Evolutionary conservation across 2,888 invertebrate genomes (phyloP).

Genomic region (Acheta domesticus): DNA sequence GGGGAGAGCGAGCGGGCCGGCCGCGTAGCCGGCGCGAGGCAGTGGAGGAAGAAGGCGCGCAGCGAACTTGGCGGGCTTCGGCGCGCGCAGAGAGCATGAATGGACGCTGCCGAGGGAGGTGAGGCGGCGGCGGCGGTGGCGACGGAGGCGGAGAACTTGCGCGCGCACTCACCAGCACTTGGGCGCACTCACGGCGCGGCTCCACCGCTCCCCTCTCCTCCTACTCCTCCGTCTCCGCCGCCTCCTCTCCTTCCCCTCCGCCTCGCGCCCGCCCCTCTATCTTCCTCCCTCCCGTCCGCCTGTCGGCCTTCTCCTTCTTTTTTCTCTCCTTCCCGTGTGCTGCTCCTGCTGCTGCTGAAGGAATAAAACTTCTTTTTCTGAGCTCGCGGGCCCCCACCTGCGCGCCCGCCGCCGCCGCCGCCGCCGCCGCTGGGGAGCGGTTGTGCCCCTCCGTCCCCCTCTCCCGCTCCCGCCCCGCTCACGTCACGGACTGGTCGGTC

Average conservation of each 20-base stretch:
- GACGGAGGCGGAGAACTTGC: constrained; percentile 23
- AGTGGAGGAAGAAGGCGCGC: no score
- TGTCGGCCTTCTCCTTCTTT: neutral
- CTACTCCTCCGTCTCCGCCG: constrained; percentile 21
- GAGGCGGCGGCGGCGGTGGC: constrained; percentile 35
- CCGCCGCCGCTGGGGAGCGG: neutral
- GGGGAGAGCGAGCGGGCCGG: neutral
- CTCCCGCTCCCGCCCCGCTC: neutral
- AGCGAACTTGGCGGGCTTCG: no score
- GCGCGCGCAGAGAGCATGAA: constrained; percentile 31
- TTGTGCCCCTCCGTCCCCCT: neutral
- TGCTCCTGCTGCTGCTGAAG: neutral
- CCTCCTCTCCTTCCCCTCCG: neutral
- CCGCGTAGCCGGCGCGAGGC: no score
- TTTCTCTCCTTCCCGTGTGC: constrained; percentile 3
- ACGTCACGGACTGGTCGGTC: constrained; percentile 18
- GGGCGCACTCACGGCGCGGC: constrained; percentile 21
- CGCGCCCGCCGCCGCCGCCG: constrained; percentile 2
- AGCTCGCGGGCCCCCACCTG: constrained; percentile 7
- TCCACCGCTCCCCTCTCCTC: constrained; percentile 11
- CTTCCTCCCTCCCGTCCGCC: neutral
- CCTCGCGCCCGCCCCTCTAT: neutral
- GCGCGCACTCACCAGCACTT: constrained; percentile 11
- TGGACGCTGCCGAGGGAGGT: constrained; percentile 38
- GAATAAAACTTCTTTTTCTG: constrained; percentile 9